Base-by-base conservation (phyloP, 2,113 vertebrate species). In the Cinclus mexicanus region DNA sequence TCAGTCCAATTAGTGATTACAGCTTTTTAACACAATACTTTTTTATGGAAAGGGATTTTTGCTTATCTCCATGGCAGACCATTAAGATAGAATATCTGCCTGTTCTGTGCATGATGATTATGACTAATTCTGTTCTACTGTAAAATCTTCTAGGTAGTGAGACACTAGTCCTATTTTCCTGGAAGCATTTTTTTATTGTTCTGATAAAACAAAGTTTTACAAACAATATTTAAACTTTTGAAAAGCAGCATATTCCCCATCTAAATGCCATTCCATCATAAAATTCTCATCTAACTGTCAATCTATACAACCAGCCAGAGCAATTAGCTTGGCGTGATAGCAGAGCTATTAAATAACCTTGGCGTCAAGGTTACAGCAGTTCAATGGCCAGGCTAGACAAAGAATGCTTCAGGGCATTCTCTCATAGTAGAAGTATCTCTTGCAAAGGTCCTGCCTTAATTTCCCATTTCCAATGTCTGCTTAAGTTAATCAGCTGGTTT, bases 271-370 rank as follows among this genome's bases (percentile, higher is more conserved):
- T 50, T 74, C 29, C 3, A 0, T 46, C 39, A 71, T 17, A 75
- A 61, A 79, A 85, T 46, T 79, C 41, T 44, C 61, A 85, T 61
- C 52, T 76, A 79, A 71, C 19, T 83, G 69, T 56, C 79, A 72
- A 71, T 75, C 53, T 50, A 19, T 19, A 59, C 41, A 79, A 56
- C 24, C 42, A 93, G 56, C 35, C 57, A 46, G 35, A 87, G 53
- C 57, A 93, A 93, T 91, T 71, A 85, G 39, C n/a, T 90, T 53
- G 60, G 78, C 2, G 0, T 71, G 81, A 79, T 44, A 78, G 68
- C 50, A 84, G 60, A 91, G 41, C 78, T 68, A 49, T 79, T 60
- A 89, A 95, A 85, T 91, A 94, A 93, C 90, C 75, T 96, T 95
- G 74, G 29, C 61, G 59, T 89, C 52, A 93, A 97, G 84, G 95